phyloP scores from a whole-genome alignment of 2,113 vertebrate species.

The Gymnorhina tibicen region DNA sequence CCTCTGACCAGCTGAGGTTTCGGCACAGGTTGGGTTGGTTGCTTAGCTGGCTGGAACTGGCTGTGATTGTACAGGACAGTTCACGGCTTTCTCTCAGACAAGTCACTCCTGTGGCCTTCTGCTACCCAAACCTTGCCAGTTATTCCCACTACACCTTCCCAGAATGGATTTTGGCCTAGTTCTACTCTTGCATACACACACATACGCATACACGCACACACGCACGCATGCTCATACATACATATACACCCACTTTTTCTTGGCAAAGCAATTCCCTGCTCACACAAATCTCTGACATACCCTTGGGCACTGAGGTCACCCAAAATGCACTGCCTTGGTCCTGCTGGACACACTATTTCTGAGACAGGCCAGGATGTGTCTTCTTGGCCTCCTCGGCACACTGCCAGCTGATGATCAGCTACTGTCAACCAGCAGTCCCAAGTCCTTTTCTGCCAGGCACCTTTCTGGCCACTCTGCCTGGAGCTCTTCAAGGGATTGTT shows the following conservation, averaged over 20 bases:
- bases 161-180: background rate
- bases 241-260: background rate
- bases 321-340: background rate
- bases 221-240: too few species aligned
- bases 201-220: too few species aligned
- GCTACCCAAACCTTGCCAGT: background rate
- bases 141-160: background rate
- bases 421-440: background rate
- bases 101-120: background rate
- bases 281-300: background rate
- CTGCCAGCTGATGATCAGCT: background rate
- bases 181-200: background rate
- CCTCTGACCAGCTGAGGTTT: background rate
- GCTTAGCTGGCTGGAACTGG: background rate
- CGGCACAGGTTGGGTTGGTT: background rate
- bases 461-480: background rate
- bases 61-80: background rate
- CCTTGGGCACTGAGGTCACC: background rate
- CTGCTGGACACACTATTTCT: background rate
- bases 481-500: background rate
- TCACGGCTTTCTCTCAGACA: background rate
- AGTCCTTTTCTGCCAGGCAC: background rate
- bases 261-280: background rate
- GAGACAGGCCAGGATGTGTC: background rate
- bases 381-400: background rate